Base-by-base conservation (phyloP, 2,888 invertebrate genomes). In the Cryptus armator region DNA sequence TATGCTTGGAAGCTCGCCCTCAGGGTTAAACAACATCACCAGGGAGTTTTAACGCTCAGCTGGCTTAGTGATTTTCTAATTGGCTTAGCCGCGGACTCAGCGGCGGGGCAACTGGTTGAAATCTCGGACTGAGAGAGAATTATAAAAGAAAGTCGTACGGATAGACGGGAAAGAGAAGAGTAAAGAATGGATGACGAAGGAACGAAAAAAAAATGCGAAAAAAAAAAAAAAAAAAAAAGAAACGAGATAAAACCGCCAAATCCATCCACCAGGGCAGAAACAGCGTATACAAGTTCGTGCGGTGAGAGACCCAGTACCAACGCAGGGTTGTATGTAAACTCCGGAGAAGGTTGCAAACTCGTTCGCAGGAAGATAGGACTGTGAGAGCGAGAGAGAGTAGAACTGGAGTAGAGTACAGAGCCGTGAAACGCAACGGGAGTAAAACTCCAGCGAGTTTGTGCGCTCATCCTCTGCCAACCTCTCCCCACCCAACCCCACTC, bases 31-130 rank as follows among this genome's bases (percentile, higher is more conserved):
- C 88, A 89, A 91, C 90, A 89, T 90, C 88, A 86, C 10, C 10
- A 7, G 87, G 85, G 71, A 87, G 88, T 89, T 91, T 90, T 89
- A 90, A 86, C 90, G 89, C 87, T 90, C 89, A 89, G 87, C 88
- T 86, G 86, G 89, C 87, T 91, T 89, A 90, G 89, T 87, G 89
- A 91, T 90, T 90, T 89, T 90, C 87, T 90, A 91, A 91, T 91
- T 90, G 86, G 87, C 87, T 90, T 90, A 89, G 24, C 76, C 64
- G 83, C 85, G 85, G 83, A 84, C 75, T 64, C 81, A 81, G 74
- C 70, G 53, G 84, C 59, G 67, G 80, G 77, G 83, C 85, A 86
- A 56, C 9, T 66, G 72, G 85, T 84, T 88, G 81, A 10, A 3
- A 24, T 56, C 56, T 12, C 19, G 56, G 56, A 24, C 12, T 9